Evolutionary conservation across 2,888 invertebrate genomes (phyloP), one percentile per base, ranked within the genome.

Genomic region (Schizaphis graminum): DNA sequence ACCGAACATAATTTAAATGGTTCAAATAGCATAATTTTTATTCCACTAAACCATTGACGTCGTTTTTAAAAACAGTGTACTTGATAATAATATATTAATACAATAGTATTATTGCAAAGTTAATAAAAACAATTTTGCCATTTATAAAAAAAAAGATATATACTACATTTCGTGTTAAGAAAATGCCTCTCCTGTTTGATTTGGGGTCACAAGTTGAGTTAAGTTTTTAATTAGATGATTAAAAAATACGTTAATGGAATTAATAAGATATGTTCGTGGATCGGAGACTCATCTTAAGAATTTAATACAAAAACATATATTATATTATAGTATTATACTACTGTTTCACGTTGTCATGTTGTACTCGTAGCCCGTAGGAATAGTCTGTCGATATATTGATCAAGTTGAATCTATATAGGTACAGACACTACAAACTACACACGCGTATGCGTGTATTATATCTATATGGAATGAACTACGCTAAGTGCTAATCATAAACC

Each of bases 181-280:
- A 57, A 26, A 57, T 26, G 10, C 26, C 26, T 57, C 26, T 57
- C 24, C 26, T 26, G 57, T 26, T 57, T 57, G 26, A 26, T 57
- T 57, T 26, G 57, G 26, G 57, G 57, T 57, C 26, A 8, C 35
- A 16, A 47, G 13, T 13, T 26, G 41, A 57, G 21, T 26, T 44
- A 13, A 57, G 57, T 57, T 57, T 89, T 57, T 89, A 61, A 89
- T 89, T 61, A 57, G 89, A 44, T 28, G 7, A 89, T 61, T 57
- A 44, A 89, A 89, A 89, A 61, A 44, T 57, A 89, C 41, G 57
- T 13, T 61, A 89, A 57, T 57, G 44, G 89, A 89, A 57, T 21
- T 24, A 53, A 35, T 61, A 89, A 89, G 57, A 44, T 57, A 41
- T 44, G 16, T 44, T 57, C 26, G 57, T 35, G 57, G 57, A 61